phyloP scores from a whole-genome alignment of 2,113 vertebrate species.

The Gopherus evgoodei region DNA sequence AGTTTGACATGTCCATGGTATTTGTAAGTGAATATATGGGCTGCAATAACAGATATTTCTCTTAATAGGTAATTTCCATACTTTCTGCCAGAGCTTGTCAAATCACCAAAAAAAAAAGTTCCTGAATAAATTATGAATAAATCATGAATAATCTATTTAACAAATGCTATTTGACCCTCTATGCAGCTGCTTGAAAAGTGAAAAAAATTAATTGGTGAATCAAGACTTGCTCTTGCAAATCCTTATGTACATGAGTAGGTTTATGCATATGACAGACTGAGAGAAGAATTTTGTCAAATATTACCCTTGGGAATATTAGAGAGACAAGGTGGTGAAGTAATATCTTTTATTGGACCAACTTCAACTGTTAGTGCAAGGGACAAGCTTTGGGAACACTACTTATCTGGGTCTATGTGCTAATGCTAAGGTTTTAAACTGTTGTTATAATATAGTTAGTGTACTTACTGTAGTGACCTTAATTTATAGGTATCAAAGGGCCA shows the following conservation, averaged over 20 bases:
- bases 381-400: neutral
- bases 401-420: neutral
- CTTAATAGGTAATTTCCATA: neutral
- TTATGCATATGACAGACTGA: neutral
- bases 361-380: neutral
- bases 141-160: neutral
- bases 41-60: neutral
- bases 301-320: neutral
- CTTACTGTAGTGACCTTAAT: neutral
- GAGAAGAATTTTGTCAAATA: neutral
- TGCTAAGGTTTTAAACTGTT: neutral
- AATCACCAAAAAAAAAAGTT: neutral
- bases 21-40: neutral
- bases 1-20: neutral
- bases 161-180: neutral
- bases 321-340: neutral
- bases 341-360: neutral
- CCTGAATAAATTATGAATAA: neutral
- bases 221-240: neutral
- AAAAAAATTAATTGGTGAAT: neutral
- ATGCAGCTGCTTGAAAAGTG: neutral
- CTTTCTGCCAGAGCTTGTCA: neutral
- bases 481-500: neutral
- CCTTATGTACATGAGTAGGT: neutral
- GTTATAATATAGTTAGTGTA: neutral